phyloP scores from a whole-genome alignment of 2,888 invertebrate species.

The Neoitamus cyanurus region DNA sequence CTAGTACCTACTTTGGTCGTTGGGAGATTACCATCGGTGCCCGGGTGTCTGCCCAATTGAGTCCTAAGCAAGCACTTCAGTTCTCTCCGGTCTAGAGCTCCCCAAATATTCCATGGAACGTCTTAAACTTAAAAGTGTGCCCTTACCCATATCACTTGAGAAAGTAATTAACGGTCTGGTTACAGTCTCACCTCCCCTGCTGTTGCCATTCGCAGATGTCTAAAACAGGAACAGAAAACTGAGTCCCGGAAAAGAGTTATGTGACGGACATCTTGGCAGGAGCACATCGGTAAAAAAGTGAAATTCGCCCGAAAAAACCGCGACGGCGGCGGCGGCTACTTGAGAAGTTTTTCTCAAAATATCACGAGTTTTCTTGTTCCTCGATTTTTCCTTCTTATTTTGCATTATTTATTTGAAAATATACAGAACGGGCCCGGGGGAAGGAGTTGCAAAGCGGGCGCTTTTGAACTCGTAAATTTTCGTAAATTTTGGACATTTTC shows the following conservation, averaged over 20 bases:
- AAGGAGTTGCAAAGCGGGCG: background rate
- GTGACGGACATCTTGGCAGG: slow-evolving; percentile 18
- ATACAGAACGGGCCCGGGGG: background rate
- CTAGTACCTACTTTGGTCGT: background rate
- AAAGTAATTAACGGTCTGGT: background rate
- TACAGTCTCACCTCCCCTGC: background rate
- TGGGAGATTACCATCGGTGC: background rate
- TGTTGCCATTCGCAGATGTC: background rate
- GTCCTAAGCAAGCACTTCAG: background rate
- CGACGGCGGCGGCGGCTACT: too few species aligned
- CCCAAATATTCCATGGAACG: background rate
- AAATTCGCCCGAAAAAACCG: background rate
- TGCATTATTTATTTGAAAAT: slow-evolving; percentile 12
- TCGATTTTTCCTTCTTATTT: background rate
- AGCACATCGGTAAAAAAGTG: background rate
- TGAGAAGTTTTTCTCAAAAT: slow-evolving; percentile 2
- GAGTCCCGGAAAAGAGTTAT: slow-evolving; percentile 20
- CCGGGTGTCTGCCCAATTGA: background rate
- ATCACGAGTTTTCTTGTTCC: background rate
- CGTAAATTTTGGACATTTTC: slow-evolving; percentile 34
- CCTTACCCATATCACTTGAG: background rate
- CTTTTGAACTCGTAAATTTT: slow-evolving; percentile 26
- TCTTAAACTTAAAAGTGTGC: background rate
- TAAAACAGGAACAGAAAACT: background rate
- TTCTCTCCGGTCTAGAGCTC: background rate